These are phyloP conservation scores for Patella ulyssiponensis DNA, from an alignment of 2,888 invertebrate genomes.

Conservation along the genomic window DNA sequence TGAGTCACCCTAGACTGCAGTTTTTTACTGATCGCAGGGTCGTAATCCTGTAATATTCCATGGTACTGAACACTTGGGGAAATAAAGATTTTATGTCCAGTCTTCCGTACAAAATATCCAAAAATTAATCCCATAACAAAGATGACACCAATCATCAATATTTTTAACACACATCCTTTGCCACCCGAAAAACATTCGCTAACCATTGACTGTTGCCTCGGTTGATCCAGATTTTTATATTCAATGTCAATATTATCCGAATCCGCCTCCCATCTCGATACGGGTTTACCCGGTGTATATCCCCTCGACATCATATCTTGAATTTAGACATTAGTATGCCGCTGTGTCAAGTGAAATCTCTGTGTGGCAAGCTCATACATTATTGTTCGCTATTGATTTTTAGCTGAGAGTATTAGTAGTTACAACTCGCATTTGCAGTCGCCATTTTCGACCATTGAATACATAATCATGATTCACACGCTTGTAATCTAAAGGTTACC, in stretches of 20 bases:
- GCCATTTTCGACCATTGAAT: conserved; percentile 8
- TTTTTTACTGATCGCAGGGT: conserved; percentile 46
- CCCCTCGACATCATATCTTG: conserved; percentile 56
- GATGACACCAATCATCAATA: conserved; percentile 49
- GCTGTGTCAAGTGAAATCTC: neutral
- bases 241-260: conserved; percentile 67
- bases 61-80: conserved; percentile 10
- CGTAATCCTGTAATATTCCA: conserved; percentile 54
- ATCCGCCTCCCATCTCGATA: conserved; percentile 65
- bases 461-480: no score
- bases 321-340: neutral
- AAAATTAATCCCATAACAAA: conserved; percentile 58
- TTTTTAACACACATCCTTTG: conserved; percentile 56
- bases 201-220: conserved; percentile 38
- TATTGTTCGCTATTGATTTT: conserved; percentile 5
- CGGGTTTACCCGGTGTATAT: conserved; percentile 64
- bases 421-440: conserved; percentile 9
- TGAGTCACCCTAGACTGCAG: conserved; percentile 56
- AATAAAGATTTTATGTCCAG: conserved; percentile 43
- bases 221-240: conserved; percentile 62
- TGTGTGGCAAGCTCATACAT: neutral
- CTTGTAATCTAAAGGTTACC: no score
- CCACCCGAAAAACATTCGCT: conserved; percentile 48
- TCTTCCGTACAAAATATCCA: conserved; percentile 55
- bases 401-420: conserved; percentile 4